Evolutionary conservation across 2,888 invertebrate species (phyloP).

Genomic region (Latrodectus hesperus): DNA sequence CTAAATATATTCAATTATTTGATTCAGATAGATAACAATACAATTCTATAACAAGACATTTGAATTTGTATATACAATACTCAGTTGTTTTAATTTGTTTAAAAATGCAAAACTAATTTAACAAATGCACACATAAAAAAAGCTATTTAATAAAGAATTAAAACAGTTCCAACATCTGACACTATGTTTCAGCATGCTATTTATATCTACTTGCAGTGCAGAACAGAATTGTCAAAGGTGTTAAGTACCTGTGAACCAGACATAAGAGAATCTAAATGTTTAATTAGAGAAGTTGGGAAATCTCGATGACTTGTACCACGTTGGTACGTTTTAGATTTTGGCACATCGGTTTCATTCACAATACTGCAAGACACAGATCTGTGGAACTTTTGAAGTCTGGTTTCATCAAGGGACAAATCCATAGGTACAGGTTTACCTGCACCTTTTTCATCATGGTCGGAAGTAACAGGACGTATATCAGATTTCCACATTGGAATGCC

Average conservation of each 20-base stretch:
- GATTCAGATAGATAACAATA: no score
- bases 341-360: constrained; percentile 66
- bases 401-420: constrained; percentile 54
- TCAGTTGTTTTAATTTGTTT: no score
- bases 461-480: constrained; percentile 45
- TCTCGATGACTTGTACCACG: constrained; percentile 53
- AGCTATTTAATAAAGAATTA: background rate
- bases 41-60: no score
- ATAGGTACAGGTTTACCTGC: constrained; percentile 24
- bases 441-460: constrained; percentile 53
- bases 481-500: constrained; percentile 58
- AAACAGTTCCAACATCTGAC: background rate
- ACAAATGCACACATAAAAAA: no score
- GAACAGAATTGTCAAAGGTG: background rate
- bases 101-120: no score
- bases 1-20: no score
- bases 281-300: constrained; percentile 54
- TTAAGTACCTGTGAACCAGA: constrained; percentile 62
- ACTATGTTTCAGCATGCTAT: background rate
- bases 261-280: constrained; percentile 58
- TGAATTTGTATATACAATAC: no score
- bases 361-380: constrained; percentile 67
- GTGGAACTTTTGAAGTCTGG: constrained; percentile 57
- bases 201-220: background rate
- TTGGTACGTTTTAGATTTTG: constrained; percentile 59